Base-by-base conservation (phyloP, 1,140 invertebrate genomes). In the Amyelois transitella region DNA sequence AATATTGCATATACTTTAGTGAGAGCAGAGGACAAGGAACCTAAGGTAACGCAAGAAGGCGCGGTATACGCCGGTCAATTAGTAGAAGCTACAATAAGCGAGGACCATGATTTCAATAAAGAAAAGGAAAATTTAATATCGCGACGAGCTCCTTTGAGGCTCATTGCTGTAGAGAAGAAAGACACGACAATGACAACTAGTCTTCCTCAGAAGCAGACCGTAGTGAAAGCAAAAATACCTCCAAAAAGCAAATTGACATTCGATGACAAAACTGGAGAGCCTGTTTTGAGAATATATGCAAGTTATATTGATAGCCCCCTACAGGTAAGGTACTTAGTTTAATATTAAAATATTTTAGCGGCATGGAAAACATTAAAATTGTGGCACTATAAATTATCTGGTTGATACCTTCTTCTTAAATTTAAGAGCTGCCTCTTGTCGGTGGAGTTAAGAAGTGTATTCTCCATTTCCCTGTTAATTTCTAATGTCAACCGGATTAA, bases 181-280 rank as follows among this genome's bases (percentile, higher is more conserved):
- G 58, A 62, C 1, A 53, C 49, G 6, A 49, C 56, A 0, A 62
- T 52, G 14, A 44, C 74, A 17, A 64, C 74, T 28, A 51, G 48
- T 44, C 22, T 53, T 18, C 49, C 56, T 7, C 68, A 69, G 20
- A 69, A 75, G 60, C 20, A 64, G 28, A 55, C 66, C 12, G 64
- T 80, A 7, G 72, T 85, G 0, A 88, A 85, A 63, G 77, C 82
- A 0, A 85, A 81, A 58, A 82, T 82, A 57, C 80, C 84, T 20
- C 78, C 85, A 7, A 84, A 82, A 58, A 88, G 75, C 58, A 86
- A 82, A 68, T 53, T 88, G 14, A 77, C 71, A 8, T 78, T 82
- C 59, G 85, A 88, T 44, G 77, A 81, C 62, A 81, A 81, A 55
- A 88, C 85, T 18, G 81, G 83, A 5, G 85, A 88, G 56, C 83